Evolutionary conservation across 2,888 invertebrate species (phyloP).

Genomic region (Acrobasis repandana): DNA sequence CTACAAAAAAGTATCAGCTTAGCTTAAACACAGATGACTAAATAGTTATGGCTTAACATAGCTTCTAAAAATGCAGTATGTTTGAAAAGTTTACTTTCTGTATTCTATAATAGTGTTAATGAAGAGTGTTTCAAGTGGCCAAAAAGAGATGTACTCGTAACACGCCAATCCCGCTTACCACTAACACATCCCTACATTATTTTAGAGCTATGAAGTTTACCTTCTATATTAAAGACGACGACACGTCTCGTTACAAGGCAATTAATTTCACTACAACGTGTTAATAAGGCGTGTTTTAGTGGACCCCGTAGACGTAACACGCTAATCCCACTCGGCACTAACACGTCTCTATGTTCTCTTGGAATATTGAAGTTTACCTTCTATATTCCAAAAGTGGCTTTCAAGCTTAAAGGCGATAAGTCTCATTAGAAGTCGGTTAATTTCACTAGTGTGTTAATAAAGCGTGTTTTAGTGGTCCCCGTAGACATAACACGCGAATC

Average conservation of each 20-base stretch:
- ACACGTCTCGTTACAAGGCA: too few relatives aligned
- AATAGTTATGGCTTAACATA: too few relatives aligned
- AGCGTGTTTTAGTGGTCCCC: conserved; percentile 6
- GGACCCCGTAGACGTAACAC: background rate
- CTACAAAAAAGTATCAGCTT: too few relatives aligned
- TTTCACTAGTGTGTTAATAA: conserved; percentile 6
- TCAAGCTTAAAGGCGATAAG: conserved; percentile 3
- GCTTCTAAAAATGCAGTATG: too few relatives aligned
- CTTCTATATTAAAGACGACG: too few relatives aligned
- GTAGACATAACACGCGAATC: conserved; percentile 12
- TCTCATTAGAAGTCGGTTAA: background rate
- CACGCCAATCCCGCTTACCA: conserved; percentile 1
- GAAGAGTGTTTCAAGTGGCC: conserved; percentile 9
- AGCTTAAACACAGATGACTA: too few relatives aligned
- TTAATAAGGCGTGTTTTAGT: conserved; percentile 12
- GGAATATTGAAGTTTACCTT: background rate
- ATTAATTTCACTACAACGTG: background rate
- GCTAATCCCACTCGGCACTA: background rate
- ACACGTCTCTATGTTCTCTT: too few relatives aligned
- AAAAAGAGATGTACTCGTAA: background rate
- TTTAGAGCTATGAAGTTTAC: background rate
- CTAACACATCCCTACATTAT: conserved; percentile 1
- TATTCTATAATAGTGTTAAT: background rate
- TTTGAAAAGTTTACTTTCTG: background rate
- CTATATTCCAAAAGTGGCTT: background rate